A percentile compares a stretch with the other conserved stretches of the same genome.
phyloP scores from a whole-genome alignment of 2,888 invertebrate genomes.

The Julus scanicus region DNA sequence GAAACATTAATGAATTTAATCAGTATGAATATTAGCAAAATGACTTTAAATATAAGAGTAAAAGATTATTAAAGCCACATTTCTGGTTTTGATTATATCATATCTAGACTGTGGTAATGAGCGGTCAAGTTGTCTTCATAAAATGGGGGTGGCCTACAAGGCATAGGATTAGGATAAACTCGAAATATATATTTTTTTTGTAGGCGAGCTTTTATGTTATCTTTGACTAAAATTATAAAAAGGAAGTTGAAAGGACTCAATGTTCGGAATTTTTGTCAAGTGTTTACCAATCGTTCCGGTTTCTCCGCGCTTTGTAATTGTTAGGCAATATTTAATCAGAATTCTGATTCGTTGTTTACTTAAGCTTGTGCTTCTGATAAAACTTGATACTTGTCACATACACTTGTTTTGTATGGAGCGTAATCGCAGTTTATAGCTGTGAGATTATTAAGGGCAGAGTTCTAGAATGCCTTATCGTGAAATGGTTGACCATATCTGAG shows the following conservation, averaged over 20 bases:
- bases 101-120: no score
- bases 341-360: not conserved
- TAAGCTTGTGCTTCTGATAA: not conserved
- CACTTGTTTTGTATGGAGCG: not conserved
- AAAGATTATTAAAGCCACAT: no score
- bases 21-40: no score
- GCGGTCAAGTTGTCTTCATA: no score
- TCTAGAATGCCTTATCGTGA: not conserved
- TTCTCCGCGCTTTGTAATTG: not conserved
- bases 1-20: no score
- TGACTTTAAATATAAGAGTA: no score
- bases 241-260: not conserved
- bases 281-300: conserved; percentile 15
- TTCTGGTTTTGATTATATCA: no score
- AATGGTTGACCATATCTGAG: not conserved
- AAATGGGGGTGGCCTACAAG: no score
- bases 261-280: not conserved
- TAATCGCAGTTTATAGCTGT: not conserved
- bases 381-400: not conserved
- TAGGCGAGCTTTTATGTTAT: no score
- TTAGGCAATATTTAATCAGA: conserved; percentile 7
- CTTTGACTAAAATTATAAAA: no score
- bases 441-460: conserved; percentile 37
- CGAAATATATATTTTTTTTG: no score
- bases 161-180: no score